These are phyloP conservation scores for Montipora capricornis DNA, from an alignment of 64 coral and sea anemone genomes.

Conservation along the genomic window DNA sequence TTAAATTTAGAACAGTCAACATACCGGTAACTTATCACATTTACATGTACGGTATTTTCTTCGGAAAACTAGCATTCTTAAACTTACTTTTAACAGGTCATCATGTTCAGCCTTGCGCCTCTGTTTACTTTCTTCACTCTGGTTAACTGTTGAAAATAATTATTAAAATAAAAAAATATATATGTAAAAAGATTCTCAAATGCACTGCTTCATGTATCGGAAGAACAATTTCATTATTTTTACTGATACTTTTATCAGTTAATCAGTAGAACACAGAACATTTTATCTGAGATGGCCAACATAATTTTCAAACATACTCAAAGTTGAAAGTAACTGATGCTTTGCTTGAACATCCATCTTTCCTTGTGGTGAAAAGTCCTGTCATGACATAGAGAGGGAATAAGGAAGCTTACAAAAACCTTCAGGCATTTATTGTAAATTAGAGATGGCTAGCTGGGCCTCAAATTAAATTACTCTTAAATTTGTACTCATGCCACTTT, in stretches of 20 bases:
- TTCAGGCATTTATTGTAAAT: too few species aligned
- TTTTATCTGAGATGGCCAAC: not conserved
- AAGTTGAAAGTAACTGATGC: slow-evolving; percentile 63
- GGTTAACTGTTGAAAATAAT: slow-evolving; percentile 41
- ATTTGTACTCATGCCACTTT: too few species aligned
- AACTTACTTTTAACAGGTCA: slow-evolving; percentile 69
- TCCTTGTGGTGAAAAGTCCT: slow-evolving; percentile 61
- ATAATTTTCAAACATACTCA: slow-evolving; percentile 59
- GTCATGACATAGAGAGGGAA: not conserved
- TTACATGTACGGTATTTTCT: too few species aligned
- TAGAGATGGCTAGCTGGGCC: too few species aligned
- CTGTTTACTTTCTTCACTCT: slow-evolving; percentile 58
- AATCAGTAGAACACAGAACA: too few species aligned
- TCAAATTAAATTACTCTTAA: too few species aligned
- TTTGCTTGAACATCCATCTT: slow-evolving; percentile 59
- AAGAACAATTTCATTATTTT: not conserved
- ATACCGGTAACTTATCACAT: too few species aligned
- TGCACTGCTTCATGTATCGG: too few species aligned
- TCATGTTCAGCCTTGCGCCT: slow-evolving; percentile 68
- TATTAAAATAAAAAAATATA: too few species aligned
- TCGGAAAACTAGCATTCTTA: not conserved
- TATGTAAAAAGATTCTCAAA: too few species aligned
- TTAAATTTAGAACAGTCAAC: not conserved
- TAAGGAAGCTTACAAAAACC: too few species aligned
- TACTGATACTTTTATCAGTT: too few species aligned